Percentiles rank a stretch among this genome's conserved stretches.
phyloP scores from a whole-genome alignment of 2,888 invertebrate species.

The Nycteola revayana region DNA sequence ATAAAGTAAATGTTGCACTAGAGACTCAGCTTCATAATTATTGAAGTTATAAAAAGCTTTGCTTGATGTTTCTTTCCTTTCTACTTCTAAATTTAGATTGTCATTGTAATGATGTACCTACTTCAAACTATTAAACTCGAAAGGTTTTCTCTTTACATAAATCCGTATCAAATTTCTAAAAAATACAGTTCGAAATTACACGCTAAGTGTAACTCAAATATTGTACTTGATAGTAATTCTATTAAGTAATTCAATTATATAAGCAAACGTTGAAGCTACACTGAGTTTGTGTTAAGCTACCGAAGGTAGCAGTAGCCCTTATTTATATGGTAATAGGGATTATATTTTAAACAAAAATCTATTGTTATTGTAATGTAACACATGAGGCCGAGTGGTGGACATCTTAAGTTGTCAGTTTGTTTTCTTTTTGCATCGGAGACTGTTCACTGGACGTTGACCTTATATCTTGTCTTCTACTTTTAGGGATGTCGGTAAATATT shows the following conservation, averaged over 20 bases:
- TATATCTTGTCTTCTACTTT: slow-evolving; percentile 38
- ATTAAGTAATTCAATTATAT: slow-evolving; percentile 63
- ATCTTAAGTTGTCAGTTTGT: slow-evolving; percentile 75
- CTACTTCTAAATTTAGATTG: too few species aligned
- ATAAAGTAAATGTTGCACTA: too few species aligned
- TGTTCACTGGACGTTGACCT: slow-evolving; percentile 68
- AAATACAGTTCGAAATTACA: slow-evolving; percentile 8
- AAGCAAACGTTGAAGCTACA: slow-evolving; percentile 37
- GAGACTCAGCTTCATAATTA: too few species aligned
- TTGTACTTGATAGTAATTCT: slow-evolving; percentile 37
- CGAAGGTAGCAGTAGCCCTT: slow-evolving; percentile 29
- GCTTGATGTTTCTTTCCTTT: too few species aligned
- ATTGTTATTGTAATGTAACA: slow-evolving; percentile 75
- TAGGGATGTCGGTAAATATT: slow-evolving; percentile 50
- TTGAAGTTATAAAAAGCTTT: too few species aligned
- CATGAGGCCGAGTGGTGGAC: slow-evolving; percentile 57
- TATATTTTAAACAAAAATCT: slow-evolving; percentile 27
- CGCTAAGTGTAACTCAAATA: slow-evolving; percentile 25
- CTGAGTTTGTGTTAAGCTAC: slow-evolving; percentile 22
- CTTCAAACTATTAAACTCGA: too few species aligned
- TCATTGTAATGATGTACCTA: too few species aligned
- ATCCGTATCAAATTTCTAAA: too few species aligned
- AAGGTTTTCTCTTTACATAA: too few species aligned
- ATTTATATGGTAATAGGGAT: slow-evolving; percentile 42
- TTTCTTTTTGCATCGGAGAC: slow-evolving; percentile 69